Evolutionary conservation across 2,888 invertebrate genomes (phyloP), one percentile per base, ranked within the genome.

Genomic region (Spodoptera exigua): DNA sequence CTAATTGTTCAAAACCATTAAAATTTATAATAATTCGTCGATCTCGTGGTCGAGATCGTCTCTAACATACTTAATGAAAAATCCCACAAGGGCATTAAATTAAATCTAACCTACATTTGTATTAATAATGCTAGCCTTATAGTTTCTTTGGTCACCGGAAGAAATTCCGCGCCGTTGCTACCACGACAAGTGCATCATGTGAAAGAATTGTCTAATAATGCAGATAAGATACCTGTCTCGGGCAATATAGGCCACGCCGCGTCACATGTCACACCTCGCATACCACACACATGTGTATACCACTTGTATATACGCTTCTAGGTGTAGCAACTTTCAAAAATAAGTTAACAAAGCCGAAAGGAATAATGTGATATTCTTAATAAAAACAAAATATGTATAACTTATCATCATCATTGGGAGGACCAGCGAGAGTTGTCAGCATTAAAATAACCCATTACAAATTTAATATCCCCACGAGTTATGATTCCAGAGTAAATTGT

Each of bases 401-500:
- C 73, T 78, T 80, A 81, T 79, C 74, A 80, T 80, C 72, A 79
- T 70, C 76, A 77, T 78, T 58, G 69, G 51, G 58, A 61, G 55
- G 57, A 61, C 64, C 66, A 72, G 69, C 77, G 69, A 78, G 77
- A 83, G 80, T 83, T 85, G 83, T 84, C 84, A 82, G 82, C 77
- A 82, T 85, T 83, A 86, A 89, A 89, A 87, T 86, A 88, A 86
- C 81, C 86, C 88, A 91, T 89, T 89, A 86, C 85, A 83, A 88
- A 88, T 89, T 89, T 89, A 87, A 89, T 89, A 88, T 85, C 84
- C 79, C 75, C 67, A 78, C 82, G 83, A 87, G 87, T 87, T 90
- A 89, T 88, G 87, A 89, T 89, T 89, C 83, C 82, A 80, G 70
- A 87, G 88, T 85, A 91, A 91, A 91, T 91, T 90, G 89, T 91